Evolutionary conservation across 2,113 vertebrate species (phyloP), one percentile per base, ranked within the genome.

Genomic region (Galeopterus variegatus): DNA sequence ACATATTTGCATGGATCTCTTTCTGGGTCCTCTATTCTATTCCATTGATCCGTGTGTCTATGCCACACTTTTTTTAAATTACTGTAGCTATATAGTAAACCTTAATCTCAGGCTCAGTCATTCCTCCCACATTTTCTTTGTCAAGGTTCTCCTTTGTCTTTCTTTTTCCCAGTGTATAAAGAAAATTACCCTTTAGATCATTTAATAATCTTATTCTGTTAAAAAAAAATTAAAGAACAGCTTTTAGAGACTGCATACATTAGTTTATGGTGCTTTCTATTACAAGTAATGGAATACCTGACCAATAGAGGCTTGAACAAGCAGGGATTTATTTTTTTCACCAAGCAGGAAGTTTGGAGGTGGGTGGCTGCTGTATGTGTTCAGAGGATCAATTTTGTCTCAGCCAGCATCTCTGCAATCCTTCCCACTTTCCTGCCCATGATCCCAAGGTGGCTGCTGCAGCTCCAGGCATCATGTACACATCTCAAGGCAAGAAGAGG

Each of bases 151-250:
- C 84, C 23, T 81, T 85, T 88, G 48, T 87, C 50, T 85, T 88
- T 21, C 8, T 67, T 83, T 93, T 89, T 69, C 8, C 77, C 14
- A 82, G 28, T n/a, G 14, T 72, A 17, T 89, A 85, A 80, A 76
- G 73, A 92, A 85, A 81, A 76, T 50, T 64, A 81, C 14, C 6
- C 2, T 73, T 80, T 94, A 72, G 19, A 13, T 73, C 54, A 79
- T 23, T 87, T 83, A 90, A 26, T 77, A 17, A 89, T 77, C 62
- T 92, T 92, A 67, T 36, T 96, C 45, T 80, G 28, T 83, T 84
- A 69, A 94, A 67, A 90, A 70, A 70, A 62, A 70, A 82, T n/a
- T 73, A 80, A 94, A 69, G 56, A 24, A 96, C 62, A 90, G 31
- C 12, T 82, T 81, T 95, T 87, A 82, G 75, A 83, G 50, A 90